phyloP scores from a whole-genome alignment of 1,140 invertebrate genomes.

The Neotoxoptera formosana region DNA sequence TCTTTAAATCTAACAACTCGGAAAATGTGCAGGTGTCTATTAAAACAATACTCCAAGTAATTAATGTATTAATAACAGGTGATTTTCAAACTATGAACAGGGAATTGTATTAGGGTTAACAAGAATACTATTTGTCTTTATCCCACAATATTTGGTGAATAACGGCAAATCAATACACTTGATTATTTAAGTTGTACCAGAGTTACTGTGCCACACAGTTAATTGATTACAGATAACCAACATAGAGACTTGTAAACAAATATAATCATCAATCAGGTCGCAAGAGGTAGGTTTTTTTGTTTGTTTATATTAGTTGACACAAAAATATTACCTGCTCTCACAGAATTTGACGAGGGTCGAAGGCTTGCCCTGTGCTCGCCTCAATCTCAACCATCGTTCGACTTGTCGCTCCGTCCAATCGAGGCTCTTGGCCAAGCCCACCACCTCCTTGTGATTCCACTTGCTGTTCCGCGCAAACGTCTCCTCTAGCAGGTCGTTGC shows the following conservation, averaged over 20 bases:
- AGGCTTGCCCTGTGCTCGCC: constrained; percentile 83
- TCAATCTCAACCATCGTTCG: constrained; percentile 86
- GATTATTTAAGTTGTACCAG: neutral
- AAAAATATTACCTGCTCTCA: constrained; percentile 74
- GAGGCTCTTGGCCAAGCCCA: constrained; percentile 82
- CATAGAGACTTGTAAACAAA: neutral
- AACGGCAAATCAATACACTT: neutral
- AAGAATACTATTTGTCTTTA: neutral
- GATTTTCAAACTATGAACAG: neutral
- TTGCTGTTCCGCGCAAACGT: constrained; percentile 73
- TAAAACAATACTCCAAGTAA: neutral
- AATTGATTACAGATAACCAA: neutral
- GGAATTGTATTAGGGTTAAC: neutral
- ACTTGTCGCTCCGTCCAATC: constrained; percentile 88
- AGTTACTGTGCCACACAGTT: neutral
- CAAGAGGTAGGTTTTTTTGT: neutral
- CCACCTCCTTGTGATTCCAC: constrained; percentile 79
- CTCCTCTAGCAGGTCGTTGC: constrained; percentile 76
- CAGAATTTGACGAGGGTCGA: constrained; percentile 91
- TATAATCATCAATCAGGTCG: neutral
- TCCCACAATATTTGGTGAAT: neutral
- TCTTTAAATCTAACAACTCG: neutral
- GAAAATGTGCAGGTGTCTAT: neutral
- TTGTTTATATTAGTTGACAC: neutral
- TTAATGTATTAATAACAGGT: neutral